phyloP scores from a whole-genome alignment of 2,888 invertebrate genomes.

The Invenusta paracnida region DNA sequence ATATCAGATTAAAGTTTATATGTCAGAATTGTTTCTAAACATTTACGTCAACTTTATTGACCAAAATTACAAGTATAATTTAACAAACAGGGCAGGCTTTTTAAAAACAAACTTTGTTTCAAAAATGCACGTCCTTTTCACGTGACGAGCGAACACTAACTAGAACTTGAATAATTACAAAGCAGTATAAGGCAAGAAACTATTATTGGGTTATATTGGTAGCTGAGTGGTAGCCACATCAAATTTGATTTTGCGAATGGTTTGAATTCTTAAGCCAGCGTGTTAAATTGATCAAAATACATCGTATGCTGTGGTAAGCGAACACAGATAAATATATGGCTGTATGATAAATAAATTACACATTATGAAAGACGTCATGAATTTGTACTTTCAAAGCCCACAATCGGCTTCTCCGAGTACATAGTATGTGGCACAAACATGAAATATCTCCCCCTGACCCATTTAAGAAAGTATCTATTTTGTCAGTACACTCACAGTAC shows the following conservation, averaged over 20 bases:
- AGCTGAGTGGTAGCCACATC: background rate
- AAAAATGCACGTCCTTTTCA: background rate
- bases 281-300: background rate
- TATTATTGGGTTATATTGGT: background rate
- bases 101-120: background rate
- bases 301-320: background rate
- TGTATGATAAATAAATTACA: too few relatives aligned
- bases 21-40: background rate
- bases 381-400: too few relatives aligned
- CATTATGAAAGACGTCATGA: too few relatives aligned
- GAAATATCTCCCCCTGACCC: too few relatives aligned
- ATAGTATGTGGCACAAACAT: too few relatives aligned
- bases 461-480: too few relatives aligned
- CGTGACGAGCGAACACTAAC: background rate
- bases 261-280: background rate
- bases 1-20: background rate
- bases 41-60: too few relatives aligned
- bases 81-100: background rate
- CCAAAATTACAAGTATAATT: background rate
- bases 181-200: background rate
- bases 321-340: background rate
- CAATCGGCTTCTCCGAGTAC: too few relatives aligned
- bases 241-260: background rate
- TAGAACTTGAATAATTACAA: background rate
- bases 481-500: slow-evolving; percentile 51